Conservation (phyloP, 2,888 invertebrate genomes). For the Neria commutata region DNA sequence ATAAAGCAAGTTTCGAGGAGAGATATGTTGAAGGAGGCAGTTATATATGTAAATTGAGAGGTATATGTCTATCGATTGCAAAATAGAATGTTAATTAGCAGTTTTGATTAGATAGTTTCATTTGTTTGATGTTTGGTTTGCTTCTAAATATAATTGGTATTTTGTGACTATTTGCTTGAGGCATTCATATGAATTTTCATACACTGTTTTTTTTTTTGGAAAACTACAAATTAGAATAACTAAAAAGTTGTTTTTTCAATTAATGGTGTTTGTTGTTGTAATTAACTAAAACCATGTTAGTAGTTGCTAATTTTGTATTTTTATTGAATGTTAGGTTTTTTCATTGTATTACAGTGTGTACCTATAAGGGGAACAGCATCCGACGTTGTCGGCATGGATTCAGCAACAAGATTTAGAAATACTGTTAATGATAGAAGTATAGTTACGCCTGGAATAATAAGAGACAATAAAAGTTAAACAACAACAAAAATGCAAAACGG, state of each 20-base stretch:
- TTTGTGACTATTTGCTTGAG: slow-evolving; percentile 27
- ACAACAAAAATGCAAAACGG: slow-evolving; percentile 40
- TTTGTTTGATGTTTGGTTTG: slow-evolving; percentile 26
- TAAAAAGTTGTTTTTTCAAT: slow-evolving; percentile 20
- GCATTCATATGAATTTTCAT: slow-evolving; percentile 8
- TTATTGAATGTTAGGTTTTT: slow-evolving; percentile 19
- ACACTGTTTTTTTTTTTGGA: slow-evolving; percentile 16
- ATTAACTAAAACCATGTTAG: slow-evolving; percentile 45
- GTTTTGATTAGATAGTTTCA: too few species aligned
- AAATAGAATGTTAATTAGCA: too few species aligned
- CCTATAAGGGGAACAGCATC: slow-evolving; percentile 85
- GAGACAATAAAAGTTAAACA: slow-evolving; percentile 50
- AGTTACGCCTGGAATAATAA: slow-evolving; percentile 86
- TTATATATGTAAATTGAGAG: too few species aligned
- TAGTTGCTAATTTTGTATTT: slow-evolving; percentile 29
- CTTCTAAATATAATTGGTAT: slow-evolving; percentile 53
- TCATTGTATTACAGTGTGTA: slow-evolving; percentile 60
- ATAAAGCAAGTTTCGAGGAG: too few species aligned
- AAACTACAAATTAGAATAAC: neutral
- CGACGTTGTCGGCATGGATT: slow-evolving; percentile 91
- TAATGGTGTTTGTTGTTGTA: slow-evolving; percentile 11
- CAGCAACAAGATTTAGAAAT: slow-evolving; percentile 96
- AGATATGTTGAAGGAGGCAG: too few species aligned
- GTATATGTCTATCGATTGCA: too few species aligned
- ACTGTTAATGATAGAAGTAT: slow-evolving; percentile 97